These are phyloP conservation scores for Lepus townsendii DNA, from an alignment of 2,797 vertebrate species.

Conservation along the genomic window DNA sequence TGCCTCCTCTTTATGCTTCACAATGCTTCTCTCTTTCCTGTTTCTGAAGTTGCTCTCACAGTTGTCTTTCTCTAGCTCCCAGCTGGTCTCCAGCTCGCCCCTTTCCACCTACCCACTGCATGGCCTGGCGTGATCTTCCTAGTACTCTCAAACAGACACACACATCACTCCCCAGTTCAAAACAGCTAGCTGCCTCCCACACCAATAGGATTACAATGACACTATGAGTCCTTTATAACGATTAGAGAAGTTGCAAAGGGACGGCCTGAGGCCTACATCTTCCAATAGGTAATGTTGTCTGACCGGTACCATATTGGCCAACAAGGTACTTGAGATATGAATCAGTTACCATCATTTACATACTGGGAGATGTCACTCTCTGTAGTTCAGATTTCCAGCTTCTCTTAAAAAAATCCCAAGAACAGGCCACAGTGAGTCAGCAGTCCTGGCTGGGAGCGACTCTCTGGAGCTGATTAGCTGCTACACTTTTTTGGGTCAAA, in stretches of 20 bases:
- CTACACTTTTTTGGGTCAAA: neutral
- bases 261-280: neutral
- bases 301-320: too few species aligned
- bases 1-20: neutral
- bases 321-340: neutral
- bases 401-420: neutral
- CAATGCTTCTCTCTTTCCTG: accelerated
- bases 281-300: neutral
- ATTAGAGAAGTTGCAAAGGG: neutral
- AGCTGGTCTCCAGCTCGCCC: accelerated
- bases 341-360: neutral
- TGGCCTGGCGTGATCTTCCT: neutral
- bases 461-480: neutral
- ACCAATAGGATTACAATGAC: neutral
- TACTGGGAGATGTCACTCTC: neutral
- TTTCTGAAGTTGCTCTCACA: neutral
- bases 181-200: neutral
- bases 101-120: neutral
- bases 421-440: neutral
- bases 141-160: neutral
- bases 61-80: neutral
- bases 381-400: neutral
- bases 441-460: neutral
- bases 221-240: accelerated
- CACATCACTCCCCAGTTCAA: neutral